Evolutionary conservation across 1,140 invertebrate species (phyloP).

Genomic region (Phthorimaea operculella): DNA sequence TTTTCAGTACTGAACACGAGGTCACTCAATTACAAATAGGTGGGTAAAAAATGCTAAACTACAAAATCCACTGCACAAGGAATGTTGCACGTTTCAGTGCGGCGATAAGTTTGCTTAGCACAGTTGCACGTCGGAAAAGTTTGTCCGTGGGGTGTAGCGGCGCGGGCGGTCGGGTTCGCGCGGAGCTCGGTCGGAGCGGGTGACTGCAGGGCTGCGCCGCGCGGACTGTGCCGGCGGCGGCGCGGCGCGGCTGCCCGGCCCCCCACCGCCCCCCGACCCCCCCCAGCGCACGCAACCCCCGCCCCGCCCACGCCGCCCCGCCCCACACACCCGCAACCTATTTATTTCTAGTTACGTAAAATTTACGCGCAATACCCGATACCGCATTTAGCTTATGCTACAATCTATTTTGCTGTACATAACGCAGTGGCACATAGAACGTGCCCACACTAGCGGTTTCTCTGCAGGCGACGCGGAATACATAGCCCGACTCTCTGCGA

Average conservation of each 20-base stretch:
- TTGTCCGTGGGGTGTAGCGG: slow-evolving; percentile 23
- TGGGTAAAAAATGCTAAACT: slow-evolving; percentile 11
- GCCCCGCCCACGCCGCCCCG: slow-evolving; percentile 56
- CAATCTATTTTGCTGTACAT: slow-evolving; percentile 26
- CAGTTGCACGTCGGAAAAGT: slow-evolving; percentile 42
- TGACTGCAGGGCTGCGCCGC: too few relatives aligned
- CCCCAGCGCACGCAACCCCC: slow-evolving; percentile 43
- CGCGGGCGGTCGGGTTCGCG: too few relatives aligned
- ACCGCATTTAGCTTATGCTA: slow-evolving; percentile 56
- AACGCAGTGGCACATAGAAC: slow-evolving; percentile 17
- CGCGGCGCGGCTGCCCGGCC: slow-evolving; percentile 25
- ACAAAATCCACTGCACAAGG: slow-evolving; percentile 34
- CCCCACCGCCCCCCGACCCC: slow-evolving; percentile 30
- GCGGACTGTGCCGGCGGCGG: slow-evolving; percentile 19
- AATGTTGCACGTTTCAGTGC: slow-evolving; percentile 23
- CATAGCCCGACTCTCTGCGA: background rate
- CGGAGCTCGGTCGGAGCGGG: too few relatives aligned
- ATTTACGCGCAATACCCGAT: slow-evolving; percentile 65
- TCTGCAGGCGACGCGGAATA: background rate
- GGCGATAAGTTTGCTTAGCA: slow-evolving; percentile 26
- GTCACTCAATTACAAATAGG: slow-evolving; percentile 26
- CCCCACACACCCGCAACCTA: slow-evolving; percentile 66
- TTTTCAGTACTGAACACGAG: slow-evolving; percentile 34
- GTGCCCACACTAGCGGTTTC: background rate
- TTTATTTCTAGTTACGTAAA: slow-evolving; percentile 68